These are phyloP conservation scores for Decapterus maruadsi DNA, from an alignment of 2,797 vertebrate species.

Conservation along the genomic window DNA sequence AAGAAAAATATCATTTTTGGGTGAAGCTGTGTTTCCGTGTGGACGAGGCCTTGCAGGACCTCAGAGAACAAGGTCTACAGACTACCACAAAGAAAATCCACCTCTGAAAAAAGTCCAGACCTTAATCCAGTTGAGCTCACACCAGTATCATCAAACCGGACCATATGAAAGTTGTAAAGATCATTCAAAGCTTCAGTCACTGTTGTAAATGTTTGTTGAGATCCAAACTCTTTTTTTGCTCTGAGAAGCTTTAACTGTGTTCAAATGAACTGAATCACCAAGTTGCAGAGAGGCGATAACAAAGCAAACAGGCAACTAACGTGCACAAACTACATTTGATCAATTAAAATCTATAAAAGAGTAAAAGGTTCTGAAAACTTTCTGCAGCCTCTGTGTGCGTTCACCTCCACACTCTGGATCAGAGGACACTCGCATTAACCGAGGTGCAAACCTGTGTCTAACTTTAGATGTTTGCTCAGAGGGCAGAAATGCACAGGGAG, in stretches of 20 bases:
- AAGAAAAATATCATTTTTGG: no score
- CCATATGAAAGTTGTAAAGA: neutral
- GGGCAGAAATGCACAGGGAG: conserved; percentile 39
- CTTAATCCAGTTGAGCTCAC: no score
- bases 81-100: no score
- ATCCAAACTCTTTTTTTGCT: neutral
- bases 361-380: neutral
- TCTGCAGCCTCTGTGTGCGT: neutral
- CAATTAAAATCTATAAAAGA: neutral
- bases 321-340: neutral
- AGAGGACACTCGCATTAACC: neutral
- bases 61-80: no score
- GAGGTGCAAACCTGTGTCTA: neutral
- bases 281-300: neutral
- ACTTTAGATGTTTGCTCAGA: conserved; percentile 2
- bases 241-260: neutral
- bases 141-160: no score
- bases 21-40: no score
- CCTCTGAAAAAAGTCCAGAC: no score
- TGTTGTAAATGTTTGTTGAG: neutral
- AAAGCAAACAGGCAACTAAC: neutral
- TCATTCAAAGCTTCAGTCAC: neutral
- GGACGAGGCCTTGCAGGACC: no score
- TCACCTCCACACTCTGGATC: neutral
- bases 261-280: neutral